Evolutionary conservation across 2,888 invertebrate genomes (phyloP).

Genomic region (Nymphalis urticae): DNA sequence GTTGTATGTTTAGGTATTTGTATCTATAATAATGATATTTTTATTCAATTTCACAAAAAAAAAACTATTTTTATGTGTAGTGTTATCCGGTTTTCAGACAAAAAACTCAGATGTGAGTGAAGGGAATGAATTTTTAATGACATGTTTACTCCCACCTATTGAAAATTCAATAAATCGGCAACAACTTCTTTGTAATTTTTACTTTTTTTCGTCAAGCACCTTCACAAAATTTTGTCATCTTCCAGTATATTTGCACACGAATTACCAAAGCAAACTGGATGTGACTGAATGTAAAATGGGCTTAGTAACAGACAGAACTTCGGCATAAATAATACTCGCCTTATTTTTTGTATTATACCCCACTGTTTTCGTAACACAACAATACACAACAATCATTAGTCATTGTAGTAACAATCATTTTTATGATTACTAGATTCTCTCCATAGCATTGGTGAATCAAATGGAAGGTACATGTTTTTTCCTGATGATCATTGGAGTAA

Average conservation of each 20-base stretch:
- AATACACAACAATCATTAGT: too few relatives aligned
- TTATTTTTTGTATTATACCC: conserved; percentile 15
- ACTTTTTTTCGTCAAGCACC: too few relatives aligned
- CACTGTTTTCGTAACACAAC: conserved; percentile 10
- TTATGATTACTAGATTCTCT: conserved; percentile 10
- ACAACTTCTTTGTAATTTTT: too few relatives aligned
- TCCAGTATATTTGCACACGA: too few relatives aligned
- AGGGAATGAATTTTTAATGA: too few relatives aligned
- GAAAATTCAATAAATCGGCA: too few relatives aligned
- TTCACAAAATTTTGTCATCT: too few relatives aligned
- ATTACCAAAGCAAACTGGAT: too few relatives aligned
- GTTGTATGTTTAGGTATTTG: not conserved
- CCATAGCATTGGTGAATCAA: conserved; percentile 10
- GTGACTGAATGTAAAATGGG: not conserved
- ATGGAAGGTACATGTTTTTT: not conserved
- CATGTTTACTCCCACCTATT: too few relatives aligned
- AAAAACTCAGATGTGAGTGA: too few relatives aligned
- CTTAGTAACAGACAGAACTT: conserved; percentile 6
- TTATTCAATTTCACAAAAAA: not conserved
- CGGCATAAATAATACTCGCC: conserved; percentile 5
- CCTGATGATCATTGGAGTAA: not conserved
- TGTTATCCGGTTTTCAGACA: too few relatives aligned
- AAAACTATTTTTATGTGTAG: too few relatives aligned
- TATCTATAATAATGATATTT: not conserved
- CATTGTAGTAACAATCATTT: conserved; percentile 16